Evolutionary conservation across 2,113 vertebrate genomes (phyloP), one percentile per base, ranked within the genome.

Genomic region (Trachemys scripta): DNA sequence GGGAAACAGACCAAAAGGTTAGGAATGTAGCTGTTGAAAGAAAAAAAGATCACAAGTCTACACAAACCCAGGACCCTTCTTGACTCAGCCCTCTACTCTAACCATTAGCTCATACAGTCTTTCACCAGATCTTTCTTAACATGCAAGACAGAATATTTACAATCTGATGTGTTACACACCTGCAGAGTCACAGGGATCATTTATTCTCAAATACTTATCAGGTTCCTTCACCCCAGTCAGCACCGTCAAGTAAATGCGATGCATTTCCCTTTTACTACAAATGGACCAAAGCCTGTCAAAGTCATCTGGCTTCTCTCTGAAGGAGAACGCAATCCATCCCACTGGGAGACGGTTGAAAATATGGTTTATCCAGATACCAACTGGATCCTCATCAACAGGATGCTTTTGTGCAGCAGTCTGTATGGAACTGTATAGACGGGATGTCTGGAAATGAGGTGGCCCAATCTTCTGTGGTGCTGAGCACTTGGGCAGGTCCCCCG

Each of bases 221-320:
- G 89, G 85, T 91, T 91, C 87, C 87, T 95, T 96, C 89, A 80
- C 83, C 92, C 50, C 89, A 81, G 94, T 89, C 87, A 75, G 85
- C 2, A 53, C 96, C 97, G 94, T 95, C 90, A 95, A 38, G 87
- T 79, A 91, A 94, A 93, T 65, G 47, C 93, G 95, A 93, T 90
- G 85, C 92, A 94, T 80, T 95, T 91, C 95, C 94, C 92, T 90
- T 93, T 85, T 95, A 19, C 13, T 53, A 53, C 51, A 53, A 53
- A 19, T 53, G 51, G 51, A 19, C 51, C 51, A 96, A 97, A 97
- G 97, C 87, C 80, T 96, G 96, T 95, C 95, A 96, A 95, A 95
- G 75, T 96, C 80, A 93, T 96, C 95, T 96, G 90, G 92, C 89
- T 81, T 92, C 85, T 81, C 90, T 96, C 96, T 72, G 89, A 87